Percentiles rank a stretch among this genome's conserved stretches.
Conservation (phyloP, 2,113 vertebrate genomes). For the Thermophis baileyi region DNA sequence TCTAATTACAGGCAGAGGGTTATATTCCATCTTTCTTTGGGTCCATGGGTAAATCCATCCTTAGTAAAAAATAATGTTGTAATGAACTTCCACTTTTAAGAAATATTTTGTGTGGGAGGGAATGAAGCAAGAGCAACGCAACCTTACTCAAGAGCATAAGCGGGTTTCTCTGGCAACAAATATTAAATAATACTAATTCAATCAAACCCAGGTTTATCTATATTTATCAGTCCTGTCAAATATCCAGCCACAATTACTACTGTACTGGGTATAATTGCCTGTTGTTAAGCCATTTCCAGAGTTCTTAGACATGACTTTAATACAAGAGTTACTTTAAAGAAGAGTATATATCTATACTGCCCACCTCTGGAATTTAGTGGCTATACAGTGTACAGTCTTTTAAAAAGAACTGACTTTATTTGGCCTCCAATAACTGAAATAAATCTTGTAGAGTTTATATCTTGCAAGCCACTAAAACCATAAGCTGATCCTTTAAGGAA, state of each 20-base stretch:
- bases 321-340: not conserved
- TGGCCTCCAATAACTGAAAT: not conserved
- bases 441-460: not conserved
- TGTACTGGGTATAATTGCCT: not conserved
- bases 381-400: not conserved
- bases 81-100: conserved; percentile 44
- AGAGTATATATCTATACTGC: not conserved
- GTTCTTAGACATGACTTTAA: not conserved
- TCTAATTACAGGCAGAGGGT: conserved; percentile 8
- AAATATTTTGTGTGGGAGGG: conserved; percentile 62
- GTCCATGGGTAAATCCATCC: not conserved
- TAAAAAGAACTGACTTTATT: not conserved
- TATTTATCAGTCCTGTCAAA: not conserved
- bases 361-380: not conserved
- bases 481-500: not conserved
- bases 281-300: not conserved
- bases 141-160: conserved; percentile 57
- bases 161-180: conserved; percentile 68
- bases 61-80: conserved; percentile 22
- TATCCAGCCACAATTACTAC: not conserved
- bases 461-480: not conserved
- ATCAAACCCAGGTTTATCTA: not conserved
- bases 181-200: conserved; percentile 31
- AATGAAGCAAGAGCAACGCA: conserved; percentile 56
- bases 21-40: not conserved